These are phyloP conservation scores for Apotomis betuletana DNA, from an alignment of 2,888 invertebrate species.

Conservation along the genomic window DNA sequence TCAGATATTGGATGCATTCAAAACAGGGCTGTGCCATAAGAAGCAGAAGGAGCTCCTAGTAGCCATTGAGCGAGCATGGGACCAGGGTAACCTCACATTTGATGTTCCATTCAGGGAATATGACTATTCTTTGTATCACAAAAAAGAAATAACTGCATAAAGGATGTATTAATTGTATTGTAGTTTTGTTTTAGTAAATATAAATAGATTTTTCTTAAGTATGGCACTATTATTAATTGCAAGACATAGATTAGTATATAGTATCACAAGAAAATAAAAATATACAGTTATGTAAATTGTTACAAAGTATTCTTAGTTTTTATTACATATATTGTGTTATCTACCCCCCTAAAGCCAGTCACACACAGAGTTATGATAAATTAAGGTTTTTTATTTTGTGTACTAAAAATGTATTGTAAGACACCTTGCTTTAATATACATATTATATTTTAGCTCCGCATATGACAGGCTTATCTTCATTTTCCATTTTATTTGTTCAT, in stretches of 20 bases:
- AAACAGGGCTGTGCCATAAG: slow-evolving; percentile 92
- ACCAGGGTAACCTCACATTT: slow-evolving; percentile 90
- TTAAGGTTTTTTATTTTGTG: too few species aligned
- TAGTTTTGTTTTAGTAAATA: slow-evolving; percentile 14
- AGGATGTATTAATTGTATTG: slow-evolving; percentile 37
- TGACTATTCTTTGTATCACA: slow-evolving; percentile 90
- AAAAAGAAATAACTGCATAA: slow-evolving; percentile 48
- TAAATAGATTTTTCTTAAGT: slow-evolving; percentile 25
- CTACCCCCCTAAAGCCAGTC: not conserved
- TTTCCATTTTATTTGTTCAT: too few species aligned
- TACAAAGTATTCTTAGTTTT: not conserved
- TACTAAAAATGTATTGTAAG: too few species aligned
- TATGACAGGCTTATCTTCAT: too few species aligned
- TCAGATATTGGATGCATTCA: slow-evolving; percentile 85
- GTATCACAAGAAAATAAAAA: slow-evolving; percentile 35
- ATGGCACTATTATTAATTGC: slow-evolving; percentile 41
- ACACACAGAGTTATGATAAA: not conserved
- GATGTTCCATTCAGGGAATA: slow-evolving; percentile 93
- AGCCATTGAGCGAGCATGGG: slow-evolving; percentile 91
- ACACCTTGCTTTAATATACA: too few species aligned
- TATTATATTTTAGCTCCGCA: too few species aligned
- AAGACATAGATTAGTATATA: slow-evolving; percentile 33
- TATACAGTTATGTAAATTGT: not conserved
- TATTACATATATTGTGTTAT: not conserved
- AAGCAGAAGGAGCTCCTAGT: slow-evolving; percentile 90